Base-by-base conservation (phyloP, 1,140 invertebrate genomes). In the Euwallacea similis region DNA sequence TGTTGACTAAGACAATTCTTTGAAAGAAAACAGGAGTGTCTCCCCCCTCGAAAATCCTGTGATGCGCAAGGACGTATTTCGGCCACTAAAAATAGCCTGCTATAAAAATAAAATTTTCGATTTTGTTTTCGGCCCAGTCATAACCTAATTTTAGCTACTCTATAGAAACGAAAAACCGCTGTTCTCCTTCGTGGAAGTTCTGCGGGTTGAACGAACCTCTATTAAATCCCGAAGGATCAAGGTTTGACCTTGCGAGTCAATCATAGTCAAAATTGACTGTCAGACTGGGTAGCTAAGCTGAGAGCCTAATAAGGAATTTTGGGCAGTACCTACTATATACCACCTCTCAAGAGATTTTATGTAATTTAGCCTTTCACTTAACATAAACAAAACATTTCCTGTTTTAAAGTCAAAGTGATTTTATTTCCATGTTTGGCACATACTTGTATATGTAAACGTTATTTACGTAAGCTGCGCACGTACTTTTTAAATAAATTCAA, bases 31-130 rank as follows among this genome's bases (percentile, higher is more conserved):
- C 41, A 50, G 47, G 61, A 63, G 61, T 43, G 15, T 63, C 16
- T 16, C 46, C 61, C 46, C 42, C 44, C 61, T 42, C 47, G 15
- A 50, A 63, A 46, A 47, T 58, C 8, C n/a, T 11, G 46, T 50
- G 46, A 50, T 13, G 46, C 46, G 46, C 46, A 50, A 50, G 46
- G 46, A 13, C 46, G 46, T 50, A 50, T 50, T 50, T 6, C 46
- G 46, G 13, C 9, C 13, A 50, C 65, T 59, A 44, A 44, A 67
- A 67, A 67, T 67, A 67, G 65, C 65, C 6, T 3, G 21, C 54
- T 59, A 46, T 55, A 58, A 59, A 67, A 67, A 67, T 58, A 58
- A 64, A 63, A 67, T 67, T 42, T 67, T 55, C 44, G 65, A 67
- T 67, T 67, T 67, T 58, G 54, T 43, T 58, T 67, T 58, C 55